phyloP scores from a whole-genome alignment of 1,140 invertebrate genomes.

The Drosophila subpulchrella region DNA sequence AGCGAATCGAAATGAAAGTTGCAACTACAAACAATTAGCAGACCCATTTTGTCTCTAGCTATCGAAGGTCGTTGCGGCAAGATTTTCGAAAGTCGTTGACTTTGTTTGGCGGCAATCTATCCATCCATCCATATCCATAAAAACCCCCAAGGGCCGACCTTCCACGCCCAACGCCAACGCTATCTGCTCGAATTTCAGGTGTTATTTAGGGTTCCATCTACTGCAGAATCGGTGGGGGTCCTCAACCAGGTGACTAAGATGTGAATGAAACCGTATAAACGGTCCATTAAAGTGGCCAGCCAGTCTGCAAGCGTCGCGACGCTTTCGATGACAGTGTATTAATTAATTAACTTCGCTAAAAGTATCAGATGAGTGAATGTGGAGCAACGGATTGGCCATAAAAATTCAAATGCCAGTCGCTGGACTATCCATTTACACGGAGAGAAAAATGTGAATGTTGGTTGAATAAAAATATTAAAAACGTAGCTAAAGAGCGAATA shows the following conservation, averaged over 20 bases:
- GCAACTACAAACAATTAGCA: slow-evolving; percentile 56
- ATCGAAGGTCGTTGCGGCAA: slow-evolving; percentile 57
- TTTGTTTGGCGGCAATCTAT: slow-evolving; percentile 49
- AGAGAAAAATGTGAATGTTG: not conserved
- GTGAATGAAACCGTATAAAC: slow-evolving; percentile 30
- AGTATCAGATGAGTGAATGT: slow-evolving; percentile 55
- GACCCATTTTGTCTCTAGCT: slow-evolving; percentile 40
- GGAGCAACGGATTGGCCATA: slow-evolving; percentile 42
- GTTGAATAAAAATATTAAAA: too few species aligned
- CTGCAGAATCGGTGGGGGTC: slow-evolving; percentile 6
- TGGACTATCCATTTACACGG: slow-evolving; percentile 9
- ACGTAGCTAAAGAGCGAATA: too few species aligned
- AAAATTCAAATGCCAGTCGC: slow-evolving; percentile 60
- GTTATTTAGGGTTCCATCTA: slow-evolving; percentile 38
- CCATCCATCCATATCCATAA: slow-evolving; percentile 2
- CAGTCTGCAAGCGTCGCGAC: slow-evolving; percentile 22
- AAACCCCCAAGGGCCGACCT: slow-evolving; percentile 51
- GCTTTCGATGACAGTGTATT: slow-evolving; percentile 32
- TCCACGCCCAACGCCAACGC: slow-evolving; percentile 51
- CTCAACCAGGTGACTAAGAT: not conserved
- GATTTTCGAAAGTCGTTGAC: slow-evolving; percentile 77
- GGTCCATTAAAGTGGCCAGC: slow-evolving; percentile 31
- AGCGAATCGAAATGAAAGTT: slow-evolving; percentile 50
- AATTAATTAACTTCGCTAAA: slow-evolving; percentile 60
- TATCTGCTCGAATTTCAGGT: slow-evolving; percentile 5